These are phyloP conservation scores for Octomys mimax DNA, from an alignment of 2,797 vertebrate genomes.

Conservation along the genomic window DNA sequence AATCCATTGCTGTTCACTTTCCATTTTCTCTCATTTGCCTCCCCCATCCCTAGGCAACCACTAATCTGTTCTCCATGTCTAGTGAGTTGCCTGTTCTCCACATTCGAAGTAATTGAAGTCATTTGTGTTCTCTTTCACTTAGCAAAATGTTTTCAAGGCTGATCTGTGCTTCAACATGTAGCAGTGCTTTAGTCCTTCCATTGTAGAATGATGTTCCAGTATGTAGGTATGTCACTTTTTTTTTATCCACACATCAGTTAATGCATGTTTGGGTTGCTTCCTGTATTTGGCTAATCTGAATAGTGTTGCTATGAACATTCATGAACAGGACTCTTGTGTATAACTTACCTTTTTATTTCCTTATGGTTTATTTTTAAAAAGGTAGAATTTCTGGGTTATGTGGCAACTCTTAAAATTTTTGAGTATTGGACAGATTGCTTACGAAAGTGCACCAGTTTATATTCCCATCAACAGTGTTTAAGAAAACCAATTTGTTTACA, in stretches of 20 bases:
- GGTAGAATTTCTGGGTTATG: neutral
- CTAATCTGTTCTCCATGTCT: neutral
- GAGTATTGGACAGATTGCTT: neutral
- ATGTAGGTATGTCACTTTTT: neutral
- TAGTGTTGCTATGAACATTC: neutral
- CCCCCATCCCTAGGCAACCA: neutral
- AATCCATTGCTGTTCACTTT: neutral
- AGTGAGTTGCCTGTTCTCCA: neutral
- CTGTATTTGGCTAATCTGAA: neutral
- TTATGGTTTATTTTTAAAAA: neutral
- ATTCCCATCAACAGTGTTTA: neutral
- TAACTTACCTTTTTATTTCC: neutral
- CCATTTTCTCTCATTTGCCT: neutral
- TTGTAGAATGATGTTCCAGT: neutral
- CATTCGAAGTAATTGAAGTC: neutral
- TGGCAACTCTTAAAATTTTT: neutral
- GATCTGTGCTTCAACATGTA: neutral
- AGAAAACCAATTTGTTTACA: neutral
- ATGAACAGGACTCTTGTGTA: neutral
- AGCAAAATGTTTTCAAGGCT: neutral
- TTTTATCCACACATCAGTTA: neutral
- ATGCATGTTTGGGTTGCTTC: neutral
- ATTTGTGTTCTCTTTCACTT: neutral
- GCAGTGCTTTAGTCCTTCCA: neutral
- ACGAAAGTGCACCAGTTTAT: neutral